These are phyloP conservation scores for Prunella fulvescens DNA, from an alignment of 2,113 vertebrate species.

Conservation along the genomic window DNA sequence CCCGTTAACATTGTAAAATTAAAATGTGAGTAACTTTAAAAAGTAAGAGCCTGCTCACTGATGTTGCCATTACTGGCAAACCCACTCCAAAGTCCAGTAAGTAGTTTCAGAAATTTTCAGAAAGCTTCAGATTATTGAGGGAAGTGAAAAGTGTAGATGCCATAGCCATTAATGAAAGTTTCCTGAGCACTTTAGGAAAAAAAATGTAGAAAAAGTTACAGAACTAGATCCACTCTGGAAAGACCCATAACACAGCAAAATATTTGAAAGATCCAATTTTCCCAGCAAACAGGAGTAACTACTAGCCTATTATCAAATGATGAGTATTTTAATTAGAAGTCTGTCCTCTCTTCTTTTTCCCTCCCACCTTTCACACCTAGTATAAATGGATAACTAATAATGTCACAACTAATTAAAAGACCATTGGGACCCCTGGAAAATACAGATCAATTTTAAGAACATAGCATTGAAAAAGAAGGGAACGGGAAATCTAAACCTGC, in stretches of 20 bases:
- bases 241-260: neutral
- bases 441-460: neutral
- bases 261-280: neutral
- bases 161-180: neutral
- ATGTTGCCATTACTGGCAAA: neutral
- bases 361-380: neutral
- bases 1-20: neutral
- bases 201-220: neutral
- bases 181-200: neutral
- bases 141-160: neutral
- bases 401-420: neutral
- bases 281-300: neutral
- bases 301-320: neutral
- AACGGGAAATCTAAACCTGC: neutral
- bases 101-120: neutral
- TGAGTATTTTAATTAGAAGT: neutral
- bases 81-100: neutral
- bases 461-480: neutral
- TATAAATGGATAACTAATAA: neutral
- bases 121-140: neutral
- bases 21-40: neutral
- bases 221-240: neutral
- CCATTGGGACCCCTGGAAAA: neutral
- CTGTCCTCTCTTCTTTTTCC: neutral
- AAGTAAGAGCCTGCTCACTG: neutral